These are phyloP conservation scores for Limnephilus lunatus DNA, from an alignment of 2,888 invertebrate species.

Conservation along the genomic window DNA sequence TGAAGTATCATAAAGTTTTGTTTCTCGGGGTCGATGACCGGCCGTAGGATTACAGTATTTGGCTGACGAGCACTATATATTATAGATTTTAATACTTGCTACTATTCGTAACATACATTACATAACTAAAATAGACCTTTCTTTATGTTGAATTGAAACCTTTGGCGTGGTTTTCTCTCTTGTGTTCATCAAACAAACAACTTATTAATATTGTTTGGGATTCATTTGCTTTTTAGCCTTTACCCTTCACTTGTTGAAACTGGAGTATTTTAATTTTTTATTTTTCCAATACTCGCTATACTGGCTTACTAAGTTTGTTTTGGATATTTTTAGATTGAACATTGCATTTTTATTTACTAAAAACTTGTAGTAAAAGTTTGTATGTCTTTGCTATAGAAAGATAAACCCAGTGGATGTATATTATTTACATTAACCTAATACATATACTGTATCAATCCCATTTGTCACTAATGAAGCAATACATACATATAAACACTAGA, in stretches of 20 bases:
- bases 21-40: slow-evolving; percentile 48
- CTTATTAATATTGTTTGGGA: slow-evolving; percentile 57
- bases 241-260: slow-evolving; percentile 42
- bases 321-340: slow-evolving; percentile 52
- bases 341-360: slow-evolving; percentile 54
- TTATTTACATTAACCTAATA: slow-evolving; percentile 50
- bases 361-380: slow-evolving; percentile 48
- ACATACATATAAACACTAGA: slow-evolving; percentile 66
- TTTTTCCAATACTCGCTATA: slow-evolving; percentile 59
- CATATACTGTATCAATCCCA: slow-evolving; percentile 55
- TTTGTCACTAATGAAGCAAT: slow-evolving; percentile 66
- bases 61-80: slow-evolving; percentile 56
- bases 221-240: slow-evolving; percentile 64
- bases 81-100: slow-evolving; percentile 58
- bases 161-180: slow-evolving; percentile 59
- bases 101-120: slow-evolving; percentile 54
- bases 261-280: slow-evolving; percentile 27
- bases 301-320: slow-evolving; percentile 56
- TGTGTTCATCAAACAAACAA: slow-evolving; percentile 39
- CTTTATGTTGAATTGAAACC: slow-evolving; percentile 50
- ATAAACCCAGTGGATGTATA: slow-evolving; percentile 51
- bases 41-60: slow-evolving; percentile 51
- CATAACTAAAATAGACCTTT: slow-evolving; percentile 51
- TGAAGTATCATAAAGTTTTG: slow-evolving; percentile 47
- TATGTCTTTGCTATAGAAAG: slow-evolving; percentile 52